Conservation (phyloP, 2,113 vertebrate species). For the Protobothrops flavoviridis region DNA sequence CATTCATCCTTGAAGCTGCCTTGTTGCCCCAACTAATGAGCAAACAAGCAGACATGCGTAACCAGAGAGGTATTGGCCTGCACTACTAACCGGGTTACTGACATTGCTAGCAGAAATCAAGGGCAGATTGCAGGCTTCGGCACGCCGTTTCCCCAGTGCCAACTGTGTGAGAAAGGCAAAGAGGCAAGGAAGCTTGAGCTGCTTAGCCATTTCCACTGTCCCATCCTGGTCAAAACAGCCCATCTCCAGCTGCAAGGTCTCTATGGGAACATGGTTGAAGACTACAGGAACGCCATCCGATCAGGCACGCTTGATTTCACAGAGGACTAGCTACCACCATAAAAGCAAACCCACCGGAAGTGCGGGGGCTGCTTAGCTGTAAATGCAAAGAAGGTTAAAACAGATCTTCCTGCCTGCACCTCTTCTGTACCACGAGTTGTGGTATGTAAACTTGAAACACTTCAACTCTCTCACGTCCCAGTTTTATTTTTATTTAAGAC, state of each 20-base stretch:
- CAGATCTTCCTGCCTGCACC: conserved; percentile 23
- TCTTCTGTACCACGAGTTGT: neutral
- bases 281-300: neutral
- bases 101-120: conserved; percentile 57
- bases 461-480: neutral
- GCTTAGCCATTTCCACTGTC: conserved; percentile 78
- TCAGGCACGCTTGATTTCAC: neutral
- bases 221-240: conserved; percentile 43
- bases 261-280: conserved; percentile 16
- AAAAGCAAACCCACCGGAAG: conserved; percentile 32
- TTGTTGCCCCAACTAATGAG: fast-evolving
- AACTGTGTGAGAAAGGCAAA: conserved; percentile 69
- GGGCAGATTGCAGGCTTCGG: conserved; percentile 63
- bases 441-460: conserved; percentile 6
- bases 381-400: neutral
- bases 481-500: neutral
- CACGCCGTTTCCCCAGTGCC: conserved; percentile 73
- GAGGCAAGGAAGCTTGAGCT: conserved; percentile 68
- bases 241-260: neutral
- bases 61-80: neutral
- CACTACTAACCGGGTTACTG: conserved; percentile 69
- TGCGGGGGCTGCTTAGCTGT: fast-evolving
- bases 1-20: neutral
- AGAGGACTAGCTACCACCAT: neutral
- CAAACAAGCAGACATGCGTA: neutral